Conservation (phyloP, 2,113 vertebrate genomes). For the Antechinus flavipes region DNA sequence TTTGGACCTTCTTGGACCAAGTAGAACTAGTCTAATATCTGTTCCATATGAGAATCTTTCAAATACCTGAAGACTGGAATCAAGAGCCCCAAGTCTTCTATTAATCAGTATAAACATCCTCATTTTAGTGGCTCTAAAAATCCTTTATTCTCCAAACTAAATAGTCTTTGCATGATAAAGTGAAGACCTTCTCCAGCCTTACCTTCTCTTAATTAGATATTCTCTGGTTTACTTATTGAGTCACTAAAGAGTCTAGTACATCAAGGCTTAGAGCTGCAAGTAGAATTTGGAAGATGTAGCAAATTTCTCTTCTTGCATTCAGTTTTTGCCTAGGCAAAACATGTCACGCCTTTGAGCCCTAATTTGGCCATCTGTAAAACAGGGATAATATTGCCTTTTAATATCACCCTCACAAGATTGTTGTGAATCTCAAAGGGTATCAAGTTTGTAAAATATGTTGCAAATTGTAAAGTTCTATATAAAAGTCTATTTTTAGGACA, state of each 20-base stretch:
- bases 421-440: too few relatives aligned
- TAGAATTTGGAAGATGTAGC: background rate
- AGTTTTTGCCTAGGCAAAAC: too few relatives aligned
- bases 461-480: too few relatives aligned
- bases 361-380: background rate
- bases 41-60: background rate
- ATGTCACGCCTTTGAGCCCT: background rate
- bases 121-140: background rate
- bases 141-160: background rate
- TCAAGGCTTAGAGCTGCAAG: background rate
- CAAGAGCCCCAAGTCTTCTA: background rate
- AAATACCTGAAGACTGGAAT: background rate
- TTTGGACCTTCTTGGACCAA: background rate
- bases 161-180: background rate
- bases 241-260: background rate
- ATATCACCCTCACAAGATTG: too few relatives aligned
- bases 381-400: background rate
- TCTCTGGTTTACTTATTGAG: background rate
- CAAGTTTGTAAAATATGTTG: too few relatives aligned
- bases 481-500: too few relatives aligned
- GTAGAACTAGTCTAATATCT: background rate
- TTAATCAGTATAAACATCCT: background rate
- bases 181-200: background rate
- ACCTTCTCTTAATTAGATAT: too few relatives aligned
- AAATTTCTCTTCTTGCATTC: background rate